Conservation (phyloP, 1,140 invertebrate genomes). For the Antheraea mylitta region DNA sequence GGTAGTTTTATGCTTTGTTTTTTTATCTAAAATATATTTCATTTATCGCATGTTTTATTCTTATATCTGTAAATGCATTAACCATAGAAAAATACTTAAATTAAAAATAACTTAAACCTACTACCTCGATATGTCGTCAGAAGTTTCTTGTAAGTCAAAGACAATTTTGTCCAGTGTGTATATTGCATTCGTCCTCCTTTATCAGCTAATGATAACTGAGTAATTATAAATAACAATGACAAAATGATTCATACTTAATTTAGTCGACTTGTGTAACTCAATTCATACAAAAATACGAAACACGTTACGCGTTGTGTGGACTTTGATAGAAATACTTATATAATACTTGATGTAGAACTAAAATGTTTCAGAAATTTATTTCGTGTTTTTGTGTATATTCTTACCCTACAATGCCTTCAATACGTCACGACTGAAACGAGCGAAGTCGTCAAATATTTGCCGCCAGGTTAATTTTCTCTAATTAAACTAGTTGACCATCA, state of each 20-base stretch:
- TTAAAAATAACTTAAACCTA: no score
- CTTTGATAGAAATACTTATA: no score
- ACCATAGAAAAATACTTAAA: no score
- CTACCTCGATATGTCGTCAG: no score
- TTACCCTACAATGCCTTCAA: neutral
- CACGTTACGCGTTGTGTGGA: no score
- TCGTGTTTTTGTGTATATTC: neutral
- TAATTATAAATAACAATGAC: neutral
- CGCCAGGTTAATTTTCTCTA: neutral
- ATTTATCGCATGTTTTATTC: no score
- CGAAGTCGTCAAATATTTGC: neutral
- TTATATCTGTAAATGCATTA: no score
- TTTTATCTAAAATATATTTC: no score
- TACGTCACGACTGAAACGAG: neutral
- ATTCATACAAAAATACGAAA: neutral
- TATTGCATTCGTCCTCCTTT: neutral
- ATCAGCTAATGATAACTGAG: neutral
- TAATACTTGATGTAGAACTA: neutral
- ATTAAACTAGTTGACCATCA: slow-evolving; percentile 4
- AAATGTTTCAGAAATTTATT: neutral
- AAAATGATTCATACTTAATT: neutral
- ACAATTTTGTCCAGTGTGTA: no score
- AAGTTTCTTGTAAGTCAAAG: neutral
- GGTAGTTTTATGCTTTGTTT: no score
- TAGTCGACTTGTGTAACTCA: neutral